phyloP scores from a whole-genome alignment of 92 coral and sea anemone genomes.

The Porites evermanni region DNA sequence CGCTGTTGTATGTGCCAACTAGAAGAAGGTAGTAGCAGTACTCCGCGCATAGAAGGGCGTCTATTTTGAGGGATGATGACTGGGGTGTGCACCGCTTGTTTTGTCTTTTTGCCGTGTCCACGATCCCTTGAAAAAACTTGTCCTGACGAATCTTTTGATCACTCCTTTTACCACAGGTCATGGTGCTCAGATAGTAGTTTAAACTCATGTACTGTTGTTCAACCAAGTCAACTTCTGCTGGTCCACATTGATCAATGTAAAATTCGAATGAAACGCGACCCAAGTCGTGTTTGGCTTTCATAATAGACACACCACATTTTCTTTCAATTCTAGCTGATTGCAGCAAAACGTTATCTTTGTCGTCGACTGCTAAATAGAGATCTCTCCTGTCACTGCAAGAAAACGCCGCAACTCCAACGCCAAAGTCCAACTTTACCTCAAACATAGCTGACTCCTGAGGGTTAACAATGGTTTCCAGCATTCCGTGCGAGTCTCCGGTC shows the following conservation, averaged over 20 bases:
- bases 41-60: slow-evolving; percentile 58
- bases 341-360: neutral
- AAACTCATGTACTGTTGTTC: slow-evolving; percentile 52
- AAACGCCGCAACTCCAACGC: slow-evolving; percentile 60
- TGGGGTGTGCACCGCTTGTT: neutral
- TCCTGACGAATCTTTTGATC: slow-evolving; percentile 55
- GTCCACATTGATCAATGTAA: slow-evolving; percentile 40
- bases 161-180: slow-evolving; percentile 1
- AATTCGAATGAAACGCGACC: slow-evolving; percentile 15
- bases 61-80: slow-evolving; percentile 5
- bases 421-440: neutral
- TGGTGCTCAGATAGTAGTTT: slow-evolving; percentile 60
- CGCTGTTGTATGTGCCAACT: slow-evolving; percentile 11
- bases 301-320: slow-evolving; percentile 39
- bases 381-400: neutral
- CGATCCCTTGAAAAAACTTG: slow-evolving; percentile 22
- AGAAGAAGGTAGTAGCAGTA: slow-evolving; percentile 52
- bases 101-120: slow-evolving; percentile 19
- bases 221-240: slow-evolving; percentile 15
- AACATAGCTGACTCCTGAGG: neutral
- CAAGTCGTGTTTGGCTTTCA: slow-evolving; percentile 11
- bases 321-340: slow-evolving; percentile 27
- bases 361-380: slow-evolving; percentile 51
- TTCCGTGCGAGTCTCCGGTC: neutral
- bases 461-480: slow-evolving; percentile 1